These are phyloP conservation scores for Engystomops pustulosus DNA, from an alignment of 2,113 vertebrate species.

Conservation along the genomic window DNA sequence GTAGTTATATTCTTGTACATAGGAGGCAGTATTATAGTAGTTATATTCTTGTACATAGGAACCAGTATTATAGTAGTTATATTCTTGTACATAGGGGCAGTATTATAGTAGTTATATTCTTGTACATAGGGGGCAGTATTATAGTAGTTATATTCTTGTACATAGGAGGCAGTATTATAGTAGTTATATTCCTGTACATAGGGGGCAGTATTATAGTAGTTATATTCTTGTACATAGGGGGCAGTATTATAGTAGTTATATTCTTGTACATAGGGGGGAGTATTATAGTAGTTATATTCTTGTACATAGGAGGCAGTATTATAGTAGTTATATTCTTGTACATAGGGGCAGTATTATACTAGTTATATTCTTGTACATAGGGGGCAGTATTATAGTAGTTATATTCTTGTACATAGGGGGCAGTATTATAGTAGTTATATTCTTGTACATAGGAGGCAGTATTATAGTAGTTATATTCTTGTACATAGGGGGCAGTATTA, in stretches of 20 bases:
- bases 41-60: background rate
- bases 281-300: conserved; percentile 3
- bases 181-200: background rate
- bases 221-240: conserved; percentile 4
- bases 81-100: background rate
- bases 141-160: conserved; percentile 4
- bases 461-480: conserved; percentile 6
- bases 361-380: conserved; percentile 7
- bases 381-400: background rate
- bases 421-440: background rate
- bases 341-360: background rate
- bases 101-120: too few relatives aligned
- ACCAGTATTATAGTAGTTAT: background rate
- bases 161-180: background rate
- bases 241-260: conserved; percentile 16
- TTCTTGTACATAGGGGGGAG: background rate
- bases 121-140: background rate
- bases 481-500: background rate
- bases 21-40: background rate
- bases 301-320: background rate
- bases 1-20: conserved; percentile 1
- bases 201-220: background rate
- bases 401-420: background rate
- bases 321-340: conserved; percentile 1
- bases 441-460: background rate